Percentiles rank a stretch among this genome's conserved stretches.
These are phyloP conservation scores for Haemorhous mexicanus DNA, from an alignment of 2,113 vertebrate species.

Conservation along the genomic window DNA sequence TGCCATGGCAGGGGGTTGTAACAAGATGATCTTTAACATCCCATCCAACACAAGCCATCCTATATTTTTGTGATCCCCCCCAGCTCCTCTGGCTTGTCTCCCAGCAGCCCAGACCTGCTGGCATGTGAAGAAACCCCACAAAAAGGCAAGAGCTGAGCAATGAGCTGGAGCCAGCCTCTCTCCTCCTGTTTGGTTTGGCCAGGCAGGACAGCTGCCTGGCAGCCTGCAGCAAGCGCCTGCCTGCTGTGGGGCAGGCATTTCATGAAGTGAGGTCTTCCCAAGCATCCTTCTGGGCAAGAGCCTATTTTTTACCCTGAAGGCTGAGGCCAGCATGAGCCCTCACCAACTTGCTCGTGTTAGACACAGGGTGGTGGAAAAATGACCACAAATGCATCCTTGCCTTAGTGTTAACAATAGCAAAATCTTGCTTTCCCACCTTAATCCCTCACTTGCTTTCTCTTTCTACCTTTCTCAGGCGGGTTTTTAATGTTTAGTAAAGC, in stretches of 20 bases:
- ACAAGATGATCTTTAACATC: neutral
- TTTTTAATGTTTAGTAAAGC: neutral
- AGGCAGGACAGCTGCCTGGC: neutral
- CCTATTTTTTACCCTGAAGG: neutral
- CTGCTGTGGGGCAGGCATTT: neutral
- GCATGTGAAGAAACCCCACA: neutral
- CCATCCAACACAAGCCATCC: neutral
- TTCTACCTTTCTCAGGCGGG: neutral
- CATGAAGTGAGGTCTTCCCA: rapidly evolving
- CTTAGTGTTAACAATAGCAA: neutral
- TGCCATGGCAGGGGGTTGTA: neutral
- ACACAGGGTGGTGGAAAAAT: neutral
- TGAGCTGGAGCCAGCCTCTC: neutral
- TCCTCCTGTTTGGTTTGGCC: neutral
- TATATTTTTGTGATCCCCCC: no score
- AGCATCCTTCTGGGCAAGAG: neutral
- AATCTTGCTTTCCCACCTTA: neutral
- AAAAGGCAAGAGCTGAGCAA: neutral
- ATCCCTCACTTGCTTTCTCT: neutral
- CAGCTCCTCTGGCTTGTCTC: neutral
- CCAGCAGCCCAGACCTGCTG: neutral
- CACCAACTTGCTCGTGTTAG: neutral
- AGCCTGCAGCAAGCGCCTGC: neutral
- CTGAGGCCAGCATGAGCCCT: neutral
- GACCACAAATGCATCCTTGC: neutral